These are phyloP conservation scores for Diceros bicornis DNA, from an alignment of 2,797 vertebrate genomes.

Conservation along the genomic window DNA sequence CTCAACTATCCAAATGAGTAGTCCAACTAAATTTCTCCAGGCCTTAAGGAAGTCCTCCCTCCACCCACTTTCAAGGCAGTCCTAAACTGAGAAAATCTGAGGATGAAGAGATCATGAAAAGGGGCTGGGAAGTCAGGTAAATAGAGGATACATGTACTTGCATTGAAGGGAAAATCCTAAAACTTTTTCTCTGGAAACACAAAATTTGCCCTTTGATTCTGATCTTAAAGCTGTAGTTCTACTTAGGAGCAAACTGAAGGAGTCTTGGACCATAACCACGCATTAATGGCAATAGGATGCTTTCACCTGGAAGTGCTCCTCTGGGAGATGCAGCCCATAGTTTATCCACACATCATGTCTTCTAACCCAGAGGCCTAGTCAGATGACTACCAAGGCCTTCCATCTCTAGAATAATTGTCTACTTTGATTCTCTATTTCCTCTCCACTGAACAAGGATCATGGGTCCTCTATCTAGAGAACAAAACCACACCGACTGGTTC, in stretches of 20 bases:
- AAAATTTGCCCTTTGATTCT: background rate
- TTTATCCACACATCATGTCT: background rate
- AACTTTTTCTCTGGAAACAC: background rate
- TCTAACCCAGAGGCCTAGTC: background rate
- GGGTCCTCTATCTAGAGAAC: background rate
- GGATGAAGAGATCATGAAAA: background rate
- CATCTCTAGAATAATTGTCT: background rate
- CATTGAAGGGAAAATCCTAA: slow-evolving; percentile 29
- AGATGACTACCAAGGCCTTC: background rate
- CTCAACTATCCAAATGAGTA: background rate
- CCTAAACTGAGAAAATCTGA: background rate
- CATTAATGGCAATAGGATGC: background rate
- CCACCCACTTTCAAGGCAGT: background rate
- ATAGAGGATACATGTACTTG: background rate
- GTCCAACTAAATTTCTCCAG: background rate
- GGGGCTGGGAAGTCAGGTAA: background rate
- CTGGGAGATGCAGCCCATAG: background rate
- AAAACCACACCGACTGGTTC: background rate
- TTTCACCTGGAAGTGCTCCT: background rate
- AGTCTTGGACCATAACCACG: background rate
- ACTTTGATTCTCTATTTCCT: background rate
- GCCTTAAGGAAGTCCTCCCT: background rate
- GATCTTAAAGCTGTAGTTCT: background rate
- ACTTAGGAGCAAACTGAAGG: background rate
- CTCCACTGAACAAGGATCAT: background rate